phyloP scores from a whole-genome alignment of 2,888 invertebrate species.

The Trimorus sp. region DNA sequence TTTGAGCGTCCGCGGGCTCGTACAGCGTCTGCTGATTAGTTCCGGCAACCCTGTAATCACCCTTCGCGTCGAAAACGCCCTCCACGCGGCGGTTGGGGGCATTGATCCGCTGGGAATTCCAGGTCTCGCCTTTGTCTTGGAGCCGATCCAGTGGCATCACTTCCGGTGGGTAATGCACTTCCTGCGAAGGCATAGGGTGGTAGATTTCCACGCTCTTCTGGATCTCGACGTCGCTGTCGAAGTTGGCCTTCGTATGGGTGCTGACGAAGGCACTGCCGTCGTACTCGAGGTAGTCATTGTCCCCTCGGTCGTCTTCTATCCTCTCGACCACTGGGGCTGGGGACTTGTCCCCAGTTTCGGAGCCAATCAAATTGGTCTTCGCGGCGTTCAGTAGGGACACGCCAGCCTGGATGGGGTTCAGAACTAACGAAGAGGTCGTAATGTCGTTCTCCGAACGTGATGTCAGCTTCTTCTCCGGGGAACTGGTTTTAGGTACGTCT shows the following conservation, averaged over 20 bases:
- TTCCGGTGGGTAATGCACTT: conserved; percentile 76
- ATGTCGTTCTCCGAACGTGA: conserved; percentile 52
- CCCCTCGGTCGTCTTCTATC: conserved; percentile 60
- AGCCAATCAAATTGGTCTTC: conserved; percentile 68
- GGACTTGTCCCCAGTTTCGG: conserved; percentile 21
- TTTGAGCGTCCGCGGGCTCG: no score
- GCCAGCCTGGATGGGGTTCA: conserved; percentile 78
- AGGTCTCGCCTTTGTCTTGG: conserved; percentile 42
- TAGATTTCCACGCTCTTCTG: conserved; percentile 79
- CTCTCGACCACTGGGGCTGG: conserved; percentile 69
- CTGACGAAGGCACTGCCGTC: conserved; percentile 31
- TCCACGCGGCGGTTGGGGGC: conserved; percentile 20
- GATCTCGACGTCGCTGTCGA: conserved; percentile 72
- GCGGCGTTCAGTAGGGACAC: conserved; percentile 75
- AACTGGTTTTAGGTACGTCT: no score
- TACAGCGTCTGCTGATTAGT: conserved; percentile 24
- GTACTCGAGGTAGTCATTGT: conserved; percentile 47
- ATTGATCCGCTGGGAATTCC: conserved; percentile 55
- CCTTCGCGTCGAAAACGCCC: conserved; percentile 33
- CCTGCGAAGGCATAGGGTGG: conserved; percentile 77
- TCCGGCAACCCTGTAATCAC: conserved; percentile 51
- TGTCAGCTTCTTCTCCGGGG: no score
- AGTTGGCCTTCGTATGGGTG: conserved; percentile 38
- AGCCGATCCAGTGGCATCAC: conserved; percentile 69
- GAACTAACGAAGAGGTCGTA: conserved; percentile 71